Evolutionary conservation across 30 jellyfish, hydroid and myxozoan species (phyloP), one percentile per base, ranked within the genome.

Genomic region (Turritopsis dohrnii): DNA sequence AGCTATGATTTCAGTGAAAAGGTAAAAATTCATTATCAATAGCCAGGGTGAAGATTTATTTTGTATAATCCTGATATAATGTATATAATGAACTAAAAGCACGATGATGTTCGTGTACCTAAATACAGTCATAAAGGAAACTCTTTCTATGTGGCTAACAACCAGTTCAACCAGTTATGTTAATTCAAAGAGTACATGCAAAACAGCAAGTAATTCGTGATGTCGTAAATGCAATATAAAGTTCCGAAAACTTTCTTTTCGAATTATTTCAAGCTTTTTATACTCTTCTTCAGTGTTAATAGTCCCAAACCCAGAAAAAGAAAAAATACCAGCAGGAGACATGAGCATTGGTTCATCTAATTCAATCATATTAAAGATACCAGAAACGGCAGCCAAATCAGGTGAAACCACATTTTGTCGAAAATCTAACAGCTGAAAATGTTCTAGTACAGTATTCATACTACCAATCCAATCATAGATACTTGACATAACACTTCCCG

Each of bases 391-490:
- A 21, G 29, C 29, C 7, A 21, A 21, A 66, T 66, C 76, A 8
- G 76, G 76, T 66, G 29, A 66, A 4, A 66, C 29, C 7, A 26
- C 76, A 8, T 66, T 66, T 26, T 66, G 17, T 66, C 76, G 29
- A 66, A 41, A 66, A 26, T 66, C 8, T 66, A 66, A 66, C 77
- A 69, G 77, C 17, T 1, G 8, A 27, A 69, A 69, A 1, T 69
- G 77, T 27, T 69, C 77, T 69, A 21, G 77, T 9, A n/a, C 77
- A 69, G 77, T 27, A 0, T 69, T 0, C 0, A 69, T n/a, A 21
- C 23, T 69, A 17, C 77, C 77, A 69, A 69, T 27, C 77, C 77
- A 69, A 69, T 69, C 77, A 69, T 69, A 69, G 0, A 69, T 27
- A n/a, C n/a, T n/a, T n/a, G n/a, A n/a, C n/a, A 69, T 69, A n/a